These are phyloP conservation scores for Aspidiotus rigidus DNA, from an alignment of 2,888 invertebrate genomes.

Conservation along the genomic window DNA sequence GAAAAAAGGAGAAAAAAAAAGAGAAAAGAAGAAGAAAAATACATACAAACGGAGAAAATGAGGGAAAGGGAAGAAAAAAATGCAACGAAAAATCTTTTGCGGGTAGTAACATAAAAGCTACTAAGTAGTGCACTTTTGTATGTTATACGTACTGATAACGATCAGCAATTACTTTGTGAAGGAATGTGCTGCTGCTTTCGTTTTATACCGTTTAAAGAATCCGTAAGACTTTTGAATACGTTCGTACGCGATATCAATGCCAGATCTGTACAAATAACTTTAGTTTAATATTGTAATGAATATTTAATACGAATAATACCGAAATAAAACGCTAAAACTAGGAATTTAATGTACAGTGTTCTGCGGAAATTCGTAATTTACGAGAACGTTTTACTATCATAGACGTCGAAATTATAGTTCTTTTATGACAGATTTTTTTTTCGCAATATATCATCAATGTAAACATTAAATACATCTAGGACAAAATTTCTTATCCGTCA, in stretches of 20 bases:
- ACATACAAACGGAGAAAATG: background rate
- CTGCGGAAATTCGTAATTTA: constrained; percentile 2
- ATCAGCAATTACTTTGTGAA: constrained; percentile 32
- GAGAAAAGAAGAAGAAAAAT: constrained; percentile 12
- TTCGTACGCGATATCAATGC: constrained; percentile 6
- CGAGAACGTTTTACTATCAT: background rate
- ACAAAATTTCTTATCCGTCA: background rate
- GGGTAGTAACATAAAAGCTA: constrained; percentile 15
- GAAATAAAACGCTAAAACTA: constrained; percentile 3
- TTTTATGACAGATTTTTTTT: background rate
- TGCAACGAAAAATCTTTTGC: background rate
- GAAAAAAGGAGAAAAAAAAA: constrained; percentile 5
- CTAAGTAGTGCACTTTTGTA: constrained; percentile 30
- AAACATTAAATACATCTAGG: background rate
- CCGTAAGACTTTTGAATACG: constrained; percentile 10
- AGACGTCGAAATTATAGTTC: background rate
- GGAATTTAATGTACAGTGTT: background rate
- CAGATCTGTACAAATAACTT: constrained; percentile 26
- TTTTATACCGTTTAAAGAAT: constrained; percentile 23
- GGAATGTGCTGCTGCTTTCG: constrained; percentile 24
- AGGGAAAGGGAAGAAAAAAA: constrained; percentile 8
- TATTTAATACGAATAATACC: constrained; percentile 26
- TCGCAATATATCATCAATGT: background rate
- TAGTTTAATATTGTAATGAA: constrained; percentile 31
- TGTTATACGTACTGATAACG: constrained; percentile 29